Evolutionary conservation across 2,797 vertebrate genomes (phyloP), one percentile per base, ranked within the genome.

Genomic region (Odontamblyopus lacepedii): DNA sequence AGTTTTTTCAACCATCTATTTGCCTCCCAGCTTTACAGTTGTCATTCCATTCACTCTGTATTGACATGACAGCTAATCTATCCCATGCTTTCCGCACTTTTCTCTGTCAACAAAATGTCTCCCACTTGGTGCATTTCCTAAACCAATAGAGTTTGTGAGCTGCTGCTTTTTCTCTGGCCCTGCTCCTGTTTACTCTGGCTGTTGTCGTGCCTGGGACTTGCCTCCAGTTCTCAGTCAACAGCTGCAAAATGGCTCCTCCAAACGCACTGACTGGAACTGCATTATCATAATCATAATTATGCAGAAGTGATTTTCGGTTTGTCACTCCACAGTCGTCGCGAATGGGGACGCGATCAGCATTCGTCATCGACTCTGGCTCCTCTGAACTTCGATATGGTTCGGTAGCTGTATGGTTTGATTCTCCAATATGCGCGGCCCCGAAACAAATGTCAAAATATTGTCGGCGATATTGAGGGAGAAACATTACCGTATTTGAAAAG

Each of bases 171-270:
- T 59, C 59, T 61, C 29, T 63, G 61, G 32, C 61, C 35, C 30
- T 23, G 61, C 61, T 30, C 29, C 27, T 30, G 59, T 61, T 61
- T 61, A 26, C 23, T 30, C 59, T 18, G 61, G 30, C 30, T 32
- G 61, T 32, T 67, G 80, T 82, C 50, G 80, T 75, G 70, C 70
- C 73, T 82, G 78, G 48, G 62, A 79, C 75, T 70, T 72, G 78
- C 64, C 77, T 84, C 78, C 81, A 65, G 78, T 60, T 73, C 61
- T 63, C 32, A 38, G 61, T 81, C 55, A 82, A 80, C 82, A 75
- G 81, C 84, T 82, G 81, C 85, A 85, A 89, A 48, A 92, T 89
- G 79, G 74, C 78, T 91, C 89, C 89, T 89, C 77, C 61, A 89
- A 87, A 85, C 82, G 79, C 86, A 85, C 60, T 23, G 82, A 84